These are phyloP conservation scores for Porites evermanni DNA, from an alignment of 92 coral and sea anemone species.

Conservation along the genomic window DNA sequence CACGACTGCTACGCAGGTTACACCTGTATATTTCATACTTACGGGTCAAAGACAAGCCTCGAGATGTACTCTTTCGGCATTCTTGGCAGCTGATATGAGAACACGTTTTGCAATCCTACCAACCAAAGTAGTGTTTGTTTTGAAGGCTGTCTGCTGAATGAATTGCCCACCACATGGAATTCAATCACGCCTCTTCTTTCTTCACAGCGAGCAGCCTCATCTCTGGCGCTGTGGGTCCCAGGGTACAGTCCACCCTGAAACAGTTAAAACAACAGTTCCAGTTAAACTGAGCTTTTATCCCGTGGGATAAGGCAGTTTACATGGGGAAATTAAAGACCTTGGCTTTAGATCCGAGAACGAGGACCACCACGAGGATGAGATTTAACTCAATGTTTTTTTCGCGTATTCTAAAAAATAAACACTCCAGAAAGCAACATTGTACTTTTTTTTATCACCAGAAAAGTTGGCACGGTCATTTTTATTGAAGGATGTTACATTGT, in stretches of 20 bases:
- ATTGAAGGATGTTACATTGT: too few species aligned
- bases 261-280: background rate
- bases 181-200: conserved; percentile 97
- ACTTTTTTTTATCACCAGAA: too few species aligned
- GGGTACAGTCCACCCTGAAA: conserved; percentile 95
- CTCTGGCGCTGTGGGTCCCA: conserved; percentile 96
- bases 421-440: too few species aligned
- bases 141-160: conserved; percentile 81
- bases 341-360: too few species aligned
- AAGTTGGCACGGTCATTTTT: too few species aligned
- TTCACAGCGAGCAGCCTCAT: conserved; percentile 97
- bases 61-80: conserved; percentile 98
- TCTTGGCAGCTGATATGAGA: conserved; percentile 95
- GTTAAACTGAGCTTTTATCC: too few species aligned
- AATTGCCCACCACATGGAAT: conserved; percentile 98
- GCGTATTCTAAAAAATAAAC: too few species aligned
- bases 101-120: conserved; percentile 95
- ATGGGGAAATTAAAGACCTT: too few species aligned
- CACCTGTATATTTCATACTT: conserved; percentile 37
- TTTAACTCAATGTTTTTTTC: too few species aligned
- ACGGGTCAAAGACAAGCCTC: conserved; percentile 98
- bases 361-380: too few species aligned
- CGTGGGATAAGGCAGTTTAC: too few species aligned
- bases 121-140: conserved; percentile 90
- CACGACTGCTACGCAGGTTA: too few species aligned